Percentiles rank a stretch among this genome's conserved stretches.
Evolutionary conservation across 1,140 invertebrate genomes (phyloP).

Genomic region (Macrobrachium rosenbergii): DNA sequence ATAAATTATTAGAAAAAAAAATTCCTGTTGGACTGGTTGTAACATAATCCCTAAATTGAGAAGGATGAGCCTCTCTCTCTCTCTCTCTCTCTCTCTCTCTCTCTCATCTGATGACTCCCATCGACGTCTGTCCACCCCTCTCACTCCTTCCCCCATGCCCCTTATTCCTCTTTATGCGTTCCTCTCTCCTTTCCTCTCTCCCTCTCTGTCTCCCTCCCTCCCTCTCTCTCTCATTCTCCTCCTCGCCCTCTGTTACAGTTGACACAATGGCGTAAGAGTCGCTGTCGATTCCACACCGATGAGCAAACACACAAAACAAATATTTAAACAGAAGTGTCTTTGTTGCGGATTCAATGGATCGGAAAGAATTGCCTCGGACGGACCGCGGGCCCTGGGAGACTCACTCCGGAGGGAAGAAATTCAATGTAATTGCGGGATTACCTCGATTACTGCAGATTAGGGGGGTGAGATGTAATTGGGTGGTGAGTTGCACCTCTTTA

Average conservation of each 20-base stretch:
- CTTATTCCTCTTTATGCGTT: not conserved
- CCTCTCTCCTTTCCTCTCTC: not conserved
- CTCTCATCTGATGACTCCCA: not conserved
- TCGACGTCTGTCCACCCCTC: not conserved
- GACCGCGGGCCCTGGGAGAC: not conserved
- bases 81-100: not conserved
- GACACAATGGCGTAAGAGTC: not conserved
- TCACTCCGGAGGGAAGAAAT: too few relatives aligned
- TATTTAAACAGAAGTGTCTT: constrained; percentile 19
- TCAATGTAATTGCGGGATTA: too few relatives aligned
- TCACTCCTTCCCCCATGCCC: not conserved
- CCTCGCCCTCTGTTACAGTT: not conserved
- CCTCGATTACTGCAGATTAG: too few relatives aligned
- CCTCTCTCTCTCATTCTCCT: not conserved
- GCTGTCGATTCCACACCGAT: constrained; percentile 4
- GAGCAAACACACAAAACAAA: constrained; percentile 28
- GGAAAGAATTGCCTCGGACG: constrained; percentile 1
- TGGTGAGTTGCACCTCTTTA: too few relatives aligned
- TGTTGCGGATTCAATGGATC: constrained; percentile 7
- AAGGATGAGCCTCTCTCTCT: too few relatives aligned
- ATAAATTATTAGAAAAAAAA: too few relatives aligned
- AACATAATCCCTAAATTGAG: too few relatives aligned
- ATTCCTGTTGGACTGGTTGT: too few relatives aligned
- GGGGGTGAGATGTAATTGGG: too few relatives aligned
- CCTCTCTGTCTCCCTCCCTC: not conserved